Evolutionary conservation across 2,888 invertebrate species (phyloP).

Genomic region (Automeris io): DNA sequence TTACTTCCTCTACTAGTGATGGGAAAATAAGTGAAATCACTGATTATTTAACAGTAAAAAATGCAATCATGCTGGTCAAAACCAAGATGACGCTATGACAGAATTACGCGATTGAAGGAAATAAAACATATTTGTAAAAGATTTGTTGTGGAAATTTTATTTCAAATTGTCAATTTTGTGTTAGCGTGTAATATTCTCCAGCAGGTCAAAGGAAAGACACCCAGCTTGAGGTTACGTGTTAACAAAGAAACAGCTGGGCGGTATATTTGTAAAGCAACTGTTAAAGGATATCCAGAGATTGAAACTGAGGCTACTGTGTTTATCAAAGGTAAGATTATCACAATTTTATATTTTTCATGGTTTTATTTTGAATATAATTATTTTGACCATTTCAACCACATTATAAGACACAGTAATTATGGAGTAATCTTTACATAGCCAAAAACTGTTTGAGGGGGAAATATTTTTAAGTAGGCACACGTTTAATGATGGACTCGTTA

Average conservation of each 20-base stretch:
- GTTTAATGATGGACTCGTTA: too few species aligned
- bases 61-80: too few species aligned
- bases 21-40: slow-evolving; percentile 1
- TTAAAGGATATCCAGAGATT: slow-evolving; percentile 91
- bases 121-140: neutral
- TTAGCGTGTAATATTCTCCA: slow-evolving; percentile 82
- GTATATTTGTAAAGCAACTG: slow-evolving; percentile 93
- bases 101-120: neutral
- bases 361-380: too few species aligned
- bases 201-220: slow-evolving; percentile 87
- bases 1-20: too few species aligned
- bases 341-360: neutral
- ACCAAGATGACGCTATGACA: too few species aligned
- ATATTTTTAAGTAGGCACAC: too few species aligned
- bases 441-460: too few species aligned
- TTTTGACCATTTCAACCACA: too few species aligned
- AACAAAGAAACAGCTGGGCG: slow-evolving; percentile 87
- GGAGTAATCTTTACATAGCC: too few species aligned
- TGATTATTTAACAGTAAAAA: neutral
- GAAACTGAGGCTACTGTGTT: slow-evolving; percentile 87
- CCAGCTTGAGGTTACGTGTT: slow-evolving; percentile 86
- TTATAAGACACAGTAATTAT: too few species aligned
- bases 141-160: neutral
- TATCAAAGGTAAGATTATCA: slow-evolving; percentile 79
- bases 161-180: slow-evolving; percentile 30